Conservation (phyloP, 2,797 vertebrate species). For the Poecilia velifera region DNA sequence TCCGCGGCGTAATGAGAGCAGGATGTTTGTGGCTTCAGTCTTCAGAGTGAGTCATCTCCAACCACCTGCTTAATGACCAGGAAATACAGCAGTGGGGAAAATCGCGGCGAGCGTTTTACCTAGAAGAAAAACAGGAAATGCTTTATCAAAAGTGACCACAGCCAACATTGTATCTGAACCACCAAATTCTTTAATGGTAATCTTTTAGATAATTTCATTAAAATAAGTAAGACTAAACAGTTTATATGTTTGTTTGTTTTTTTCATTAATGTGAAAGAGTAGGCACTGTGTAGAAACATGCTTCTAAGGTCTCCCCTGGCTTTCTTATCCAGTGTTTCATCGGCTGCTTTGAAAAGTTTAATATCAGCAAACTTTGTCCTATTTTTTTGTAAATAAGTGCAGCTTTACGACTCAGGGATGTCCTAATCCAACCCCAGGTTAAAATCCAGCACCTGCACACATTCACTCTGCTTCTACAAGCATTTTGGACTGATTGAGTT, state of each 20-base stretch:
- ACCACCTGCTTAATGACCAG: slow-evolving; percentile 53
- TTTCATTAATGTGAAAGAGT: neutral
- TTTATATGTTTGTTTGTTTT: neutral
- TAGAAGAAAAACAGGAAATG: slow-evolving; percentile 25
- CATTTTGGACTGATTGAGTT: neutral
- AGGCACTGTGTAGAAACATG: neutral
- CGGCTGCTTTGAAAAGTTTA: neutral
- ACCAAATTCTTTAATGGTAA: neutral
- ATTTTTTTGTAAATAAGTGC: neutral
- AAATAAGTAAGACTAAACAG: neutral
- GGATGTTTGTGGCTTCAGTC: slow-evolving; percentile 40
- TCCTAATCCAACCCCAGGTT: neutral
- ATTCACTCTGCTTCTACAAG: neutral
- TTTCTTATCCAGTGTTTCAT: neutral
- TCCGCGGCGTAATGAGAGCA: slow-evolving; percentile 41
- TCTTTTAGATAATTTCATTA: neutral
- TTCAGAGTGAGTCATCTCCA: slow-evolving; percentile 43
- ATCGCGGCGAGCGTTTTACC: slow-evolving; percentile 1
- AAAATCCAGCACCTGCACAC: too few species aligned
- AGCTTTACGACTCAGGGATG: neutral
- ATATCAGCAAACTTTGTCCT: neutral
- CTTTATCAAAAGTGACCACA: neutral
- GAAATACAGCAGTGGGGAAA: slow-evolving; percentile 28
- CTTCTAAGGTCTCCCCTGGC: neutral
- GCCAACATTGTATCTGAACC: neutral